Base-by-base conservation (phyloP, 1,140 invertebrate species). In the Magallana ariakensis region DNA sequence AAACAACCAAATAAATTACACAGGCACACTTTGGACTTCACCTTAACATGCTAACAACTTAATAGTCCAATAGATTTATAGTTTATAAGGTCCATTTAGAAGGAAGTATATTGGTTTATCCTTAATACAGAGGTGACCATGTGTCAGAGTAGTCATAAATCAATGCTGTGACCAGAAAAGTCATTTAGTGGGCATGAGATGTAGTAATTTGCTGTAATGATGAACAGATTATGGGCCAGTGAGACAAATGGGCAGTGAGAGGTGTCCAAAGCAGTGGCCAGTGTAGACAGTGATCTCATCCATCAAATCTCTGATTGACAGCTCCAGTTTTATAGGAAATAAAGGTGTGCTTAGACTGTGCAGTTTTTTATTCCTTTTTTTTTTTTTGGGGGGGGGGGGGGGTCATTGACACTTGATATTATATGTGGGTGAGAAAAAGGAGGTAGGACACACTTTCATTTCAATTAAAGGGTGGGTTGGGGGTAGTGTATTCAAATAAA, bases 21-120 rank as follows among this genome's bases (percentile, higher is more conserved):
- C 33, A 26, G 66, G 66, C 66, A 75, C 66, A 75, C 66, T 75
- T 75, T 26, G 22, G 22, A 75, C 22, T 26, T 75, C 66, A 75
- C 66, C 66, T 75, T 19, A 75, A 75, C 66, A 75, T 75, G 66
- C 33, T 75, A 75, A 75, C 66, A 75, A 26, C 66, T 75, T 26
- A 13, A 26, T 75, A 22, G 19, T 75, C 22, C 33, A 26, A 26
- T 26, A 19, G 9, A 70, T 70, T 11, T 33, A 70, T 11, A 22
- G 66, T 70, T 70, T 46, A 46, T 46, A 22, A 70, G 66, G 19
- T 26, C 66, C 66, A 19, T 75, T 46, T 75, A 75, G 15, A 13
- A 75, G 66, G 66, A 75, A 75, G 66, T 26, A 13, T 22, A 75
- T 22, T 10, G 33, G 33, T 11, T 75, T 75, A 13, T 75, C 66